These are phyloP conservation scores for Metaphire vulgaris DNA, from an alignment of 1,140 invertebrate genomes.

Conservation along the genomic window DNA sequence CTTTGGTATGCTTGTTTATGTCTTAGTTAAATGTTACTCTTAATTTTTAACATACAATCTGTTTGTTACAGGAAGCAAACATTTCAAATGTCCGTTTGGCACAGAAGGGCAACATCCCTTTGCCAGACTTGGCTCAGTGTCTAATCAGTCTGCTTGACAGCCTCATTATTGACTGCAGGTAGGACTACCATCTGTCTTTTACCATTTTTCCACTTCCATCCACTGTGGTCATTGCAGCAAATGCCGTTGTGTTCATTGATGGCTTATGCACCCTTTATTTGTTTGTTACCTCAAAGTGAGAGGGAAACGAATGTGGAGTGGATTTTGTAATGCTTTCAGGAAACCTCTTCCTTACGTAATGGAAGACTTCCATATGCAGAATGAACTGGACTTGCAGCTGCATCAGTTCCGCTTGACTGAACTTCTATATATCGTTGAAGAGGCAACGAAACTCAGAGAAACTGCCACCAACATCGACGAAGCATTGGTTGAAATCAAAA, in stretches of 20 bases:
- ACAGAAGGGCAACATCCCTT: constrained; percentile 46
- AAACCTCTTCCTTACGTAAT: constrained; percentile 45
- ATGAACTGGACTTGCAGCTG: constrained; percentile 51
- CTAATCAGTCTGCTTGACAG: constrained; percentile 48
- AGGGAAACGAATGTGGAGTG: too few species aligned
- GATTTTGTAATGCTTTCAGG: constrained; percentile 35
- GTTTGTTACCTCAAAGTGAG: too few species aligned
- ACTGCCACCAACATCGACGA: constrained; percentile 47
- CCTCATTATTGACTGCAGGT: constrained; percentile 50
- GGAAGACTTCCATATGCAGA: constrained; percentile 45
- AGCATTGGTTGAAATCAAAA: constrained; percentile 45
- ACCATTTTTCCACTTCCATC: neutral
- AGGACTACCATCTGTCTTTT: constrained; percentile 13
- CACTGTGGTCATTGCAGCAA: too few species aligned
- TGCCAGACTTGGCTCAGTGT: constrained; percentile 48
- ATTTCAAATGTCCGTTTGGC: constrained; percentile 45
- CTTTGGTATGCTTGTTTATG: too few species aligned
- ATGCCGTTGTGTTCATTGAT: too few species aligned
- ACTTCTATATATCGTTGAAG: constrained; percentile 40
- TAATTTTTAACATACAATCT: too few species aligned
- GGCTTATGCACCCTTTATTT: too few species aligned
- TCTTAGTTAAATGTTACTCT: too few species aligned
- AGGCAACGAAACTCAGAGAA: constrained; percentile 41
- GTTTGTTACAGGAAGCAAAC: constrained; percentile 45
- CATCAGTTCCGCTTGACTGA: constrained; percentile 41